phyloP scores from a whole-genome alignment of 2,113 vertebrate species.

The Edolisoma coerulescens region DNA sequence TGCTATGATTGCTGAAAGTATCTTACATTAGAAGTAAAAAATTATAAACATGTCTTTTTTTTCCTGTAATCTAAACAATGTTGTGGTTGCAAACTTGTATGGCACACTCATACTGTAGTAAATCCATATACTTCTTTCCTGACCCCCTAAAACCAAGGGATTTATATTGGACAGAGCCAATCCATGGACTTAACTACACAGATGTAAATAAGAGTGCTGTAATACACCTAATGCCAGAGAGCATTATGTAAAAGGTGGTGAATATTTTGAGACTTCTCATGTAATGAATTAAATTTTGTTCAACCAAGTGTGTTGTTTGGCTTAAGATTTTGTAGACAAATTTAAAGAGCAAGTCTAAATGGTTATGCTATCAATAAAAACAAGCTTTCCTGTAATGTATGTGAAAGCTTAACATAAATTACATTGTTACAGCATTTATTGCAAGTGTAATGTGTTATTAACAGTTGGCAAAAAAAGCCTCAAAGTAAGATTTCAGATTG shows the following conservation, averaged over 20 bases:
- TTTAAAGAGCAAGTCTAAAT: constrained; percentile 31
- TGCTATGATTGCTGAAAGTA: neutral
- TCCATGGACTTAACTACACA: neutral
- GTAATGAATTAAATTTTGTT: neutral
- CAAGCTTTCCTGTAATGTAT: constrained; percentile 16
- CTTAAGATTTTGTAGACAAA: neutral
- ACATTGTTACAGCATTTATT: constrained; percentile 30
- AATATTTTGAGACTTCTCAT: neutral
- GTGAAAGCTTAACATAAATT: constrained; percentile 28
- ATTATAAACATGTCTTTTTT: neutral
- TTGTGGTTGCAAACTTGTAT: neutral
- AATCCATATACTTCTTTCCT: neutral
- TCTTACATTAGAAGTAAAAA: neutral
- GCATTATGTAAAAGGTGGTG: neutral
- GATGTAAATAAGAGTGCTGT: neutral
- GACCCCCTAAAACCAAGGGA: neutral
- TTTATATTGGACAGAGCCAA: neutral
- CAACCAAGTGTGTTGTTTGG: neutral
- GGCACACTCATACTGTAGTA: neutral
- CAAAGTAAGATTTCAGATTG: constrained; percentile 6
- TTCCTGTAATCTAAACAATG: neutral
- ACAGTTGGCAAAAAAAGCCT: constrained; percentile 23
- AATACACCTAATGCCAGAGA: neutral
- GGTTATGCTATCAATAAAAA: constrained; percentile 10
- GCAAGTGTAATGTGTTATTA: constrained; percentile 8